A percentile compares a stretch with the other conserved stretches of the same genome.
Conservation (phyloP, 2,888 invertebrate species). For the Liopterus haemorrhoidalis region DNA sequence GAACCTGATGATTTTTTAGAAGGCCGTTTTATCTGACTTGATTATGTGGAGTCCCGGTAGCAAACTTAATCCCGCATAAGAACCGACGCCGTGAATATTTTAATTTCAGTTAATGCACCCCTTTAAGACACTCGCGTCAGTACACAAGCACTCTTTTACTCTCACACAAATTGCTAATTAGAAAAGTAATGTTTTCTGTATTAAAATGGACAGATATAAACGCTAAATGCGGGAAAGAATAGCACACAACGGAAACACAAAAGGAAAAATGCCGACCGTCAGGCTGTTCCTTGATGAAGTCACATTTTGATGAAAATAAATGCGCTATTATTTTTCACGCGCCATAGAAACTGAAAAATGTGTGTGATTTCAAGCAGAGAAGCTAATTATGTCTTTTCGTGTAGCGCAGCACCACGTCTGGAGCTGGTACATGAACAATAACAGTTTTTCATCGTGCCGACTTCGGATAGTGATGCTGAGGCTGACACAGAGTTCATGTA, state of each 20-base stretch:
- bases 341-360: constrained; percentile 16
- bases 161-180: constrained; percentile 15
- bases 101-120: constrained; percentile 7
- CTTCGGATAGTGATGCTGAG: too few species aligned
- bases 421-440: too few species aligned
- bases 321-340: constrained; percentile 21
- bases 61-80: not conserved
- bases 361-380: constrained; percentile 16
- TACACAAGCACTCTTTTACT: too few species aligned
- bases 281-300: constrained; percentile 10
- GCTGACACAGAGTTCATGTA: too few species aligned
- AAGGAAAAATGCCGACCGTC: too few species aligned
- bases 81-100: constrained; percentile 1
- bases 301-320: constrained; percentile 18
- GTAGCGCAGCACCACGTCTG: too few species aligned
- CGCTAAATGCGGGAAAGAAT: too few species aligned
- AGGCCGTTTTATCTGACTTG: constrained; percentile 1
- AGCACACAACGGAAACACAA: too few species aligned
- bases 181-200: constrained; percentile 7
- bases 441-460: too few species aligned
- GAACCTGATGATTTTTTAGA: too few species aligned
- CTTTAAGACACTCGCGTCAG: constrained; percentile 1
- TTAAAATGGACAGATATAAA: constrained; percentile 10
- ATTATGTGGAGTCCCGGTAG: not conserved
- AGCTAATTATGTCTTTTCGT: too few species aligned